A percentile compares a stretch with the other conserved stretches of the same genome.
Evolutionary conservation across 2,797 vertebrate species (phyloP).

Genomic region (Coregonus suidteri): DNA sequence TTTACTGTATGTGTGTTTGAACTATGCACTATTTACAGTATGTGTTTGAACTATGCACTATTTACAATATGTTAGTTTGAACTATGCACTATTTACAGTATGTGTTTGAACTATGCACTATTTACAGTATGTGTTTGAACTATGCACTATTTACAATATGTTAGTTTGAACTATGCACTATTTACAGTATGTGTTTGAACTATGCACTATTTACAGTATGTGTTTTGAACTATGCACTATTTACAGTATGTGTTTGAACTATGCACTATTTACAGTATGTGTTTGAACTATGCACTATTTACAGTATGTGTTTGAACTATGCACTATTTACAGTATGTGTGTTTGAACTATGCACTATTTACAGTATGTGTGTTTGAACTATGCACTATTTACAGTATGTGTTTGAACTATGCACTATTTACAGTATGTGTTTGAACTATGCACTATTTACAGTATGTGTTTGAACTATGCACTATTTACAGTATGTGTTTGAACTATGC

Average conservation of each 20-base stretch:
- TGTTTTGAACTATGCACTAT: background rate
- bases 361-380: too few species aligned
- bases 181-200: background rate
- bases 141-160: background rate
- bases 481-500: too few species aligned
- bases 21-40: background rate
- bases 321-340: background rate
- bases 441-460: too few species aligned
- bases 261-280: background rate
- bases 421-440: too few species aligned
- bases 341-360: too few species aligned
- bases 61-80: background rate
- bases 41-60: background rate
- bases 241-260: background rate
- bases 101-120: background rate
- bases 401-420: too few species aligned
- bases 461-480: too few species aligned
- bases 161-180: background rate
- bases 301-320: background rate
- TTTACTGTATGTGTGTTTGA: background rate
- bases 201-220: background rate
- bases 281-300: background rate
- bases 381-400: too few species aligned
- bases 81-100: background rate
- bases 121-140: background rate